Base-by-base conservation (phyloP, 2,113 vertebrate genomes). In the Pelmatolapia mariae region DNA sequence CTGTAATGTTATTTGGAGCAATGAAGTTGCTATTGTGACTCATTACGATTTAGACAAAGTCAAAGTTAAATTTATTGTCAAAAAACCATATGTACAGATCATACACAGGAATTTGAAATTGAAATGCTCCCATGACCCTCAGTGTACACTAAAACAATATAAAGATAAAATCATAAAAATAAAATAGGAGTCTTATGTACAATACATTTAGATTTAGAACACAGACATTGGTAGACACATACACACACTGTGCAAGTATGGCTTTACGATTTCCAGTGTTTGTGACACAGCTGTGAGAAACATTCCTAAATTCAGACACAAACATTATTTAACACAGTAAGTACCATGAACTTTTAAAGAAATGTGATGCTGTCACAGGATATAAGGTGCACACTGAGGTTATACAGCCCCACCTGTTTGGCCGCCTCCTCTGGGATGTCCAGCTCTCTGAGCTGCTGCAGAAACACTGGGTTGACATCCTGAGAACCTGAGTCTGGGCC, bases 381-480 rank as follows among this genome's bases (percentile, higher is more conserved):
- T 31, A 29, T 18, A 50, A 50, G 16, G 10, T 29, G 6, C 10
- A 29, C 43, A 1, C 10, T 18, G 43, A 50, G 71, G 43, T 19
- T 31, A 0, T 0, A 50, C 6, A 16, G 11, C 9, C 88, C 19
- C 57, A 97, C 97, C 96, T 97, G 96, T 83, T 96, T 97, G 63
- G 97, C 97, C 81, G 96, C 97, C 68, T 97, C 96, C 89, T 97
- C 97, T 1, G 97, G 97, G 87, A 97, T 97, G 92, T 96, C 97
- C 68, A 97, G 95, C 84, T 97, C 97, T 84, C 95, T 84, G 36
- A 97, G 95, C 93, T 97, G 97, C 88, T 96, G 97, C 36, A 97
- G 92, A 81, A 95, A 97, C 53, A 96, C 90, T 3, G 95, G 93
- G 89, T 97, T 97, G 59, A 97, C 96, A 26, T 96, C 96, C 94